Base-by-base conservation (phyloP, 2,888 invertebrate species). In the Hanleya hanleyi region DNA sequence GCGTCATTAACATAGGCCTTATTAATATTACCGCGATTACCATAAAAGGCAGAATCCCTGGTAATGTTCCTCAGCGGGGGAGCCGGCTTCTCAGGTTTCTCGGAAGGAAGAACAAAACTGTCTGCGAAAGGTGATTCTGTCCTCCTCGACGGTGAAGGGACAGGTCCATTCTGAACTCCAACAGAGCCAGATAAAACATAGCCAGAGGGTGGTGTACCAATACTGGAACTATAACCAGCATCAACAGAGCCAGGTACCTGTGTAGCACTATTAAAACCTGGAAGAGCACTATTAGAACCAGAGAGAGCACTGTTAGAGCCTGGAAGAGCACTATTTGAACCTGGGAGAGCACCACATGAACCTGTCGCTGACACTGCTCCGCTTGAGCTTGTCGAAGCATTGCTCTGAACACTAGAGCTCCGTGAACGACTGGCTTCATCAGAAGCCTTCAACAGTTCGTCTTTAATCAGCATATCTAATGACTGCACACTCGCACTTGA, bases 31-130 rank as follows among this genome's bases (percentile, higher is more conserved):
- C n/a, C n/a, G n/a, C n/a, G n/a, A 41, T 12, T 12, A 15, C 12
- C 77, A 71, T 84, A 82, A 33, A 86, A 64, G 9, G 79, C 78
- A 62, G 77, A 74, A 15, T 70, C 64, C 22, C 75, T 41, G 36
- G 79, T 78, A 69, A 78, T 76, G 41, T 76, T 74, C 37, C 36
- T 64, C 7, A 37, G 1, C 12, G 35, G 36, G 18, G 37, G 37
- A n/a, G 37, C 64, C 18, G 35, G 35, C 26, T 64, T 35, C 18
- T 15, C 35, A 1, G 64, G 64, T 35, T 35, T 64, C 47, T n/a
- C n/a, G n/a, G n/a, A n/a, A n/a, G n/a, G n/a, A n/a, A n/a, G n/a
- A n/a, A n/a, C n/a, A n/a, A n/a, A n/a, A n/a, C n/a, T n/a, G n/a
- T n/a, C n/a, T n/a, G n/a, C n/a, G n/a, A n/a, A n/a, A n/a, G n/a